These are phyloP conservation scores for Ammodytes marinus DNA, from an alignment of 2,113 vertebrate species.

Conservation along the genomic window DNA sequence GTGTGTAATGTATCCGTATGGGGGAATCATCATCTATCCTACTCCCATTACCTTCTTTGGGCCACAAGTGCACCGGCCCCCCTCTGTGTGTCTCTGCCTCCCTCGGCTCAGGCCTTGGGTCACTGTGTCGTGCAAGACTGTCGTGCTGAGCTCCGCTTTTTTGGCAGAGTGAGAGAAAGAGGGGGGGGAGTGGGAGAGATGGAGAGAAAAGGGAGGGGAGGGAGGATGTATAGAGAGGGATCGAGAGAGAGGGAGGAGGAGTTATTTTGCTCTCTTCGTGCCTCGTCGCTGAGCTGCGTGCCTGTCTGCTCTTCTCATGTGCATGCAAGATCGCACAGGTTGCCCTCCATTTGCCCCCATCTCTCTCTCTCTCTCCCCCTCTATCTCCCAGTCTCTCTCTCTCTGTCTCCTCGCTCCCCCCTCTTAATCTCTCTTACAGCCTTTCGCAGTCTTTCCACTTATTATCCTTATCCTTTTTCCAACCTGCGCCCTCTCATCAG, in stretches of 20 bases:
- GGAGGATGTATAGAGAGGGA: neutral
- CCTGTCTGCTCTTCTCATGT: conserved; percentile 71
- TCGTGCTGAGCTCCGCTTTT: conserved; percentile 48
- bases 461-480: conserved; percentile 32
- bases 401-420: neutral
- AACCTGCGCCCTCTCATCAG: conserved; percentile 58
- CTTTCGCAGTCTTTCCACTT: conserved; percentile 41
- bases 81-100: neutral
- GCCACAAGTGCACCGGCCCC: neutral
- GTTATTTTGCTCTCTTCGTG: conserved; percentile 65
- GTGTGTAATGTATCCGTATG: neutral
- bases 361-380: conserved; percentile 24
- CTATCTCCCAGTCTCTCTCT: conserved; percentile 43
- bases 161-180: conserved; percentile 18
- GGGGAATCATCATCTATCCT: neutral
- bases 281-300: conserved; percentile 68
- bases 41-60: conserved; percentile 7
- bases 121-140: conserved; percentile 43
- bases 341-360: conserved; percentile 73
- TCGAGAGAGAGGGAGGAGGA: conserved; percentile 27
- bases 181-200: neutral
- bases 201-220: neutral
- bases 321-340: conserved; percentile 68
- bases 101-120: conserved; percentile 27
- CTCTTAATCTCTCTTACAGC: conserved; percentile 62